Percentiles rank a stretch among this genome's conserved stretches.
These are phyloP conservation scores for Raja brachyura DNA, from an alignment of 2,113 vertebrate species.

Conservation along the genomic window DNA sequence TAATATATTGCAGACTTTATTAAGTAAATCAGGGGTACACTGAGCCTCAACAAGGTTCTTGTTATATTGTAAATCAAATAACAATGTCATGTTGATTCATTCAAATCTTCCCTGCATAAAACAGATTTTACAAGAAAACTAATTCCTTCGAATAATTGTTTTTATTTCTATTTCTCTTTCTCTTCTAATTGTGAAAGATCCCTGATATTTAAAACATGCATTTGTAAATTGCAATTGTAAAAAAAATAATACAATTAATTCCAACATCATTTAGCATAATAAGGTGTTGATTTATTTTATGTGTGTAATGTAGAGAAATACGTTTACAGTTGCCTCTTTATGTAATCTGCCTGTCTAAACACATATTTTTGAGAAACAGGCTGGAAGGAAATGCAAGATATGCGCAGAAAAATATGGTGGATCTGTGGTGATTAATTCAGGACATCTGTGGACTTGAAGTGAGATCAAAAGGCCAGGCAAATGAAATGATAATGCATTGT, in stretches of 20 bases:
- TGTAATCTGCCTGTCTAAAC: not conserved
- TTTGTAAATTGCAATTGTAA: not conserved
- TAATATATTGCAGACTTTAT: not conserved
- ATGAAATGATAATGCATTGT: not conserved
- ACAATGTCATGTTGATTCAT: not conserved
- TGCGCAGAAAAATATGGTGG: not conserved
- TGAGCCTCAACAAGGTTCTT: not conserved
- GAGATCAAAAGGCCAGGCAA: conserved; percentile 8
- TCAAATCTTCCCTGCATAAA: not conserved
- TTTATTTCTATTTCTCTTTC: not conserved
- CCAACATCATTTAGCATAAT: not conserved
- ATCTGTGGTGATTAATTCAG: not conserved
- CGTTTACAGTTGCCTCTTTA: not conserved
- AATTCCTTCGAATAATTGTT: not conserved
- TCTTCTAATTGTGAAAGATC: not conserved
- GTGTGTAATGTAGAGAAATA: not conserved
- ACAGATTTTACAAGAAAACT: no score
- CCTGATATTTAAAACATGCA: not conserved
- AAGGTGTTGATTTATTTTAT: not conserved
- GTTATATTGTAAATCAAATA: not conserved
- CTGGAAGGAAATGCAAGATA: not conserved
- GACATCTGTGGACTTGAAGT: not conserved
- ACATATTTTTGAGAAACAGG: not conserved
- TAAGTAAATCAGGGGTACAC: not conserved
- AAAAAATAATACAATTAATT: not conserved